Evolutionary conservation across 2,888 invertebrate species (phyloP).

Genomic region (Pimpla rufipes): DNA sequence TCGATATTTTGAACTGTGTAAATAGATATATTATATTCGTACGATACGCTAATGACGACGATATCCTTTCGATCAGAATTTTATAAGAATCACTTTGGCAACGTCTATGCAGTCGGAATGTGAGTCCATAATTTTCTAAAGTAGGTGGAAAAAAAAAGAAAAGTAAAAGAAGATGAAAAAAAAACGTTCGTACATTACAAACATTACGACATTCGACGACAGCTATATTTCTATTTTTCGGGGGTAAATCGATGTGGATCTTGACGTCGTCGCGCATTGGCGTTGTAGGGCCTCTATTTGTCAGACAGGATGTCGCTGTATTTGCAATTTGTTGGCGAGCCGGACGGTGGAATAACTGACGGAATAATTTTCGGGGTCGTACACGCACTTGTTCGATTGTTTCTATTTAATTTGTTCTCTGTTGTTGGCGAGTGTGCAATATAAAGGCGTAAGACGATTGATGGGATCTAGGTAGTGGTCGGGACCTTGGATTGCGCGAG

Average conservation of each 20-base stretch:
- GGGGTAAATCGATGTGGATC: slow-evolving; percentile 35
- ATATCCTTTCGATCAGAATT: slow-evolving; percentile 82
- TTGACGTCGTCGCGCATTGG: slow-evolving; percentile 59
- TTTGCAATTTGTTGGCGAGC: slow-evolving; percentile 58
- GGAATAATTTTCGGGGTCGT: slow-evolving; percentile 9
- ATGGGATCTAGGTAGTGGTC: slow-evolving; percentile 32
- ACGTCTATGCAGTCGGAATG: slow-evolving; percentile 53
- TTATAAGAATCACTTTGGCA: slow-evolving; percentile 61
- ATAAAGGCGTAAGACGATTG: slow-evolving; percentile 72
- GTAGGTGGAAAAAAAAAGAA: slow-evolving; percentile 41
- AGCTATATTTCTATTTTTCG: slow-evolving; percentile 58
- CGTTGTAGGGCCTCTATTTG: slow-evolving; percentile 53
- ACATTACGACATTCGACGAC: slow-evolving; percentile 49
- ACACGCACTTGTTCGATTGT: slow-evolving; percentile 37
- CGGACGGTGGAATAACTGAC: slow-evolving; percentile 64
- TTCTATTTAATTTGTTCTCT: slow-evolving; percentile 46
- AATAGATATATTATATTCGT: slow-evolving; percentile 81
- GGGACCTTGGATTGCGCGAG: slow-evolving; percentile 19
- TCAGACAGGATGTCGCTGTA: slow-evolving; percentile 22
- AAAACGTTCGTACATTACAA: slow-evolving; percentile 70
- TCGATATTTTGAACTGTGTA: slow-evolving; percentile 83
- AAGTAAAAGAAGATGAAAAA: slow-evolving; percentile 54
- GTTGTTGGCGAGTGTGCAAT: slow-evolving; percentile 78
- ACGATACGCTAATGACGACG: slow-evolving; percentile 81
- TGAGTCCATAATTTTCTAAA: slow-evolving; percentile 66